Percentiles rank a stretch among this genome's conserved stretches.
These are phyloP conservation scores for Ectobius pallidus DNA, from an alignment of 2,888 invertebrate genomes.

Conservation along the genomic window DNA sequence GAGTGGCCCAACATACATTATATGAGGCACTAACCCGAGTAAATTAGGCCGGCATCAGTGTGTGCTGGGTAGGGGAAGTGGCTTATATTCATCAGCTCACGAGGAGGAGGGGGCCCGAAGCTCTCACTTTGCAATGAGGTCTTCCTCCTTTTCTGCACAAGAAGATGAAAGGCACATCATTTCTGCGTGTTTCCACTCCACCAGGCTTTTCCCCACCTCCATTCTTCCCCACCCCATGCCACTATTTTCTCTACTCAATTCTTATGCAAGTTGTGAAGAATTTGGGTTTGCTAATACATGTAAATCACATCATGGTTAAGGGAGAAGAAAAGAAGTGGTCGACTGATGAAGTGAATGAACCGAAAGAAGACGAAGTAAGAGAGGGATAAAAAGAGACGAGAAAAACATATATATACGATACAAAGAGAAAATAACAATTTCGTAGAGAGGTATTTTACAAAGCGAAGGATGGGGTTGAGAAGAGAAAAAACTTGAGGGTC, in stretches of 20 bases:
- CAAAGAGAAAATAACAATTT: conserved; percentile 40
- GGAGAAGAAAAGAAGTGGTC: conserved; percentile 35
- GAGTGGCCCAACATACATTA: conserved; percentile 29
- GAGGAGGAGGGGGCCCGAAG: conserved; percentile 1
- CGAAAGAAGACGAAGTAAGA: conserved; percentile 24
- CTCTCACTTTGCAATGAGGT: conserved; percentile 19
- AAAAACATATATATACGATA: conserved; percentile 30
- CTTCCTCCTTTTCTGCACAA: conserved; percentile 26
- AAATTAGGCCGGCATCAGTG: conserved; percentile 30
- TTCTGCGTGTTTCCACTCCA: conserved; percentile 33
- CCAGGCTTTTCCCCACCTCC: conserved; percentile 1
- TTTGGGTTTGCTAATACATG: conserved; percentile 40
- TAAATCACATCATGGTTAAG: conserved; percentile 40
- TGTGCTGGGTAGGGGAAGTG: not conserved
- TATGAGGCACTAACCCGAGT: conserved; percentile 31
- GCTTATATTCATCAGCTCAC: conserved; percentile 26
- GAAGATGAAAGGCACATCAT: conserved; percentile 35
- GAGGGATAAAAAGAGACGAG: too few species aligned
- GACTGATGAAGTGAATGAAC: conserved; percentile 39
- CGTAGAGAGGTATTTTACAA: conserved; percentile 5
- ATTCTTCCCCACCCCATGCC: not conserved
- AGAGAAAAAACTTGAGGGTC: conserved; percentile 20
- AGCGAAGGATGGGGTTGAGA: not conserved
- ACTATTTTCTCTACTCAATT: conserved; percentile 25
- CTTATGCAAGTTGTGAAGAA: conserved; percentile 35